Conservation (phyloP, 2,797 vertebrate species). For the Megalops cyprinoides region DNA sequence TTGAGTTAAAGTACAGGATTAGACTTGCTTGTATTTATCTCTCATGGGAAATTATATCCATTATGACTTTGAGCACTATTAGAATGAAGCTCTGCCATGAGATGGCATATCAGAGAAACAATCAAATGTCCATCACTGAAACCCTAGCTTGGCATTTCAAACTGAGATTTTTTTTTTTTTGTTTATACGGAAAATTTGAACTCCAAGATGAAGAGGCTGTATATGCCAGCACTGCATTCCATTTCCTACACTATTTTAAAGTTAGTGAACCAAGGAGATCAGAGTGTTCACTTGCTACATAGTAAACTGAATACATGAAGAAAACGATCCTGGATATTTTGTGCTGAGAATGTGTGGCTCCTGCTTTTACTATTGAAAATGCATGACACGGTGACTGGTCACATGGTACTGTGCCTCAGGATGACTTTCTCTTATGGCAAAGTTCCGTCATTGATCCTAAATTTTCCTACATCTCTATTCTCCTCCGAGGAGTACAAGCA, state of each 20-base stretch:
- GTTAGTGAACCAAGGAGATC: not conserved
- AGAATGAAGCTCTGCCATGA: not conserved
- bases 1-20: not conserved
- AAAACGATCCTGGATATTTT: not conserved
- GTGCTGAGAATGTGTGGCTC: not conserved
- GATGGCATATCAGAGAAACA: not conserved
- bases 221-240: not conserved
- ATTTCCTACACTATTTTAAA: not conserved
- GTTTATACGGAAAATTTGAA: not conserved
- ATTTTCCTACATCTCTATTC: too few species aligned
- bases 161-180: not conserved
- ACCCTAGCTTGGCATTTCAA: not conserved
- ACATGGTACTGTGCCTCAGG: not conserved
- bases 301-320: not conserved
- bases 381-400: not conserved
- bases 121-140: too few species aligned
- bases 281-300: not conserved
- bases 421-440: not conserved
- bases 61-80: not conserved
- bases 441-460: too few species aligned
- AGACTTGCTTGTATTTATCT: too few species aligned
- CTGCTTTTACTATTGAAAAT: not conserved
- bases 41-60: conserved; percentile 10
- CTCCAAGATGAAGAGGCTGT: not conserved
- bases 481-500: too few species aligned